Evolutionary conservation across 1,140 invertebrate genomes (phyloP).

Genomic region (Cephus cinctus): DNA sequence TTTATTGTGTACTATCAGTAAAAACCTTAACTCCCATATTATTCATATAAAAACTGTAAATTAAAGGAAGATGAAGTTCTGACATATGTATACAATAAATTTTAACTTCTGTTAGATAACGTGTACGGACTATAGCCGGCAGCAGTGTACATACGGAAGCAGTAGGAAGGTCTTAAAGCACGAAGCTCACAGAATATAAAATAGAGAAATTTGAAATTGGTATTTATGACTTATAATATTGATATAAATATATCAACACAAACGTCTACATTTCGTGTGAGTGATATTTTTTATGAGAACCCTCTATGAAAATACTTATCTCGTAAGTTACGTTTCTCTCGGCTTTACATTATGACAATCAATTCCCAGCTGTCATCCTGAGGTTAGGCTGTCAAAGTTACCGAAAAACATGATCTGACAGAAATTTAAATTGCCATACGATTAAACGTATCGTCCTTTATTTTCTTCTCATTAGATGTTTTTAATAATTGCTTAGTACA

Average conservation of each 20-base stretch:
- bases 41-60: not conserved
- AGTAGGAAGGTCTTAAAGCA: not conserved
- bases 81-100: not conserved
- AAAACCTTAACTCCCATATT: not conserved
- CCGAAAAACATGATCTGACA: conserved; percentile 10
- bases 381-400: conserved; percentile 24
- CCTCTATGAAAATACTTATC: not conserved
- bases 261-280: not conserved
- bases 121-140: not conserved
- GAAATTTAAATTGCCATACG: conserved; percentile 5
- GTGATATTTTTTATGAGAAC: conserved; percentile 6
- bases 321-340: not conserved
- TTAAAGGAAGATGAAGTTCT: not conserved
- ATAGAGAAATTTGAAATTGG: conserved; percentile 20
- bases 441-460: conserved; percentile 6
- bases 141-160: not conserved
- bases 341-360: conserved; percentile 2
- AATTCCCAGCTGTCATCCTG: conserved; percentile 17
- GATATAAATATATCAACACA: conserved; percentile 13
- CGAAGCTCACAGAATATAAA: not conserved
- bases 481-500: conserved; percentile 1
- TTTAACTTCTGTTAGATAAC: not conserved
- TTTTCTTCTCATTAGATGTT: not conserved
- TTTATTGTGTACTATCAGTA: not conserved
- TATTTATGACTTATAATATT: conserved; percentile 24